Conservation (phyloP, 2,113 vertebrate species). For the mouse (Mus musculus) region GRCm39 chr16:83474501-83475000, state of each 20-base stretch:
- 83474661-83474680: neutral
- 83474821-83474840: neutral
- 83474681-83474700: neutral
- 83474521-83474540: neutral
- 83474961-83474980: neutral
- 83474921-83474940: neutral
- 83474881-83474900: neutral
- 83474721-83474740: neutral
- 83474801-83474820: neutral
- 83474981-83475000: neutral
- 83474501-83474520: neutral
- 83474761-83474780: neutral
- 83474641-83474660: neutral
- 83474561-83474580: neutral
- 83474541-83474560: neutral
- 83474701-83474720: neutral
- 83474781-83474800: neutral
- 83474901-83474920: neutral
- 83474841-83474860: neutral
- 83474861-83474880: neutral
- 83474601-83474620: neutral
- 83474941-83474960: neutral
- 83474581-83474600: neutral
- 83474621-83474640: neutral
- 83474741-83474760: neutral